A percentile compares a stretch with the other conserved stretches of the same genome.
Evolutionary conservation across 2,888 invertebrate species (phyloP).

Genomic region (Cheilosia variabilis): DNA sequence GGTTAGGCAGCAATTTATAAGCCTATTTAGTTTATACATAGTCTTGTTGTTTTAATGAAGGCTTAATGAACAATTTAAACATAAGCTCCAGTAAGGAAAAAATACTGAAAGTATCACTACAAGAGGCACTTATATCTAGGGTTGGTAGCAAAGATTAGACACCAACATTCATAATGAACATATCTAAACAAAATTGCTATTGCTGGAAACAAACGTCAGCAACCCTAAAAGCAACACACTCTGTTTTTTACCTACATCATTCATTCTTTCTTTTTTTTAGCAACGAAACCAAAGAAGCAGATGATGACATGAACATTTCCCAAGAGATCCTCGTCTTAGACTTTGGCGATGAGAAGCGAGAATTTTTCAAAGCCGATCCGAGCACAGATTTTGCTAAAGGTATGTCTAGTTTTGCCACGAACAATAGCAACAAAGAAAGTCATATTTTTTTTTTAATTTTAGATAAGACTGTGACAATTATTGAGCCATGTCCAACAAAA

Average conservation of each 20-base stretch:
- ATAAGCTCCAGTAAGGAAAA: no score
- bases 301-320: slow-evolving; percentile 93
- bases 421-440: neutral
- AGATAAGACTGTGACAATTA: slow-evolving; percentile 95
- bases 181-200: no score
- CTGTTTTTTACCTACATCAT: neutral
- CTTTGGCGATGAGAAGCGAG: slow-evolving; percentile 95
- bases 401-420: slow-evolving; percentile 79
- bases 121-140: no score
- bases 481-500: slow-evolving; percentile 96
- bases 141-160: no score
- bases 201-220: no score
- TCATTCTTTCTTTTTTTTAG: slow-evolving; percentile 78
- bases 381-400: slow-evolving; percentile 90
- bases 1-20: no score
- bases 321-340: slow-evolving; percentile 97
- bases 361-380: slow-evolving; percentile 91
- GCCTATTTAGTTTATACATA: no score
- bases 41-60: no score
- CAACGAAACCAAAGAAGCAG: slow-evolving; percentile 86
- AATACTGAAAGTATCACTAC: no score
- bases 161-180: no score
- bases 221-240: no score
- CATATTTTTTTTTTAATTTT: slow-evolving; percentile 79
- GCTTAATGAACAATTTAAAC: no score